Evolutionary conservation across 2,888 invertebrate genomes (phyloP).

Genomic region (Spilosoma lubricipeda): DNA sequence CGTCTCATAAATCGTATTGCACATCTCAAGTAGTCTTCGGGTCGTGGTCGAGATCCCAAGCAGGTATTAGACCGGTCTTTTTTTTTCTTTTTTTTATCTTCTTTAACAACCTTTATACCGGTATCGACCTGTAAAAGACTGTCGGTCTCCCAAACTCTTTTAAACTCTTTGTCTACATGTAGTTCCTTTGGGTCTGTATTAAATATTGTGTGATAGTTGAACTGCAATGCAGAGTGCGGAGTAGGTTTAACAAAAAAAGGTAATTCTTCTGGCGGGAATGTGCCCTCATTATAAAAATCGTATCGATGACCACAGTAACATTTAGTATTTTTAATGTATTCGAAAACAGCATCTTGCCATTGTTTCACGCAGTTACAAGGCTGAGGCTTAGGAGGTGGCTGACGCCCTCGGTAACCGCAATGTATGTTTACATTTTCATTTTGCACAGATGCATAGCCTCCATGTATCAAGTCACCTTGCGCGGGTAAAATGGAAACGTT

Average conservation of each 20-base stretch:
- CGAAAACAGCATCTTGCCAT: constrained; percentile 67
- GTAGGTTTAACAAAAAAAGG: constrained; percentile 74
- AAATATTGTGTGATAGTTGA: constrained; percentile 76
- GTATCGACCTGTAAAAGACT: constrained; percentile 67
- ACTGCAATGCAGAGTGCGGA: constrained; percentile 54
- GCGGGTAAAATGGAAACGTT: constrained; percentile 66
- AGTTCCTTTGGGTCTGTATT: constrained; percentile 67
- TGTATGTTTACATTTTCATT: constrained; percentile 68
- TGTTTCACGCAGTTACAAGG: constrained; percentile 73
- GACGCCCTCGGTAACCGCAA: constrained; percentile 64
- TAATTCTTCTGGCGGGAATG: constrained; percentile 67
- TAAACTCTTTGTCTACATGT: constrained; percentile 70
- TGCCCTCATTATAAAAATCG: constrained; percentile 72
- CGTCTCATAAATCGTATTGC: constrained; percentile 67
- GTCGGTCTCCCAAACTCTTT: constrained; percentile 75
- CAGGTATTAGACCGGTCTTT: constrained; percentile 59
- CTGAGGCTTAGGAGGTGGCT: constrained; percentile 59
- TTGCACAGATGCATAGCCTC: constrained; percentile 62
- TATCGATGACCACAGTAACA: constrained; percentile 74
- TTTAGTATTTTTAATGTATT: constrained; percentile 69
- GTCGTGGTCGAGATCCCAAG: constrained; percentile 65
- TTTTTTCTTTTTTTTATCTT: constrained; percentile 61
- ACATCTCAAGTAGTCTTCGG: constrained; percentile 74
- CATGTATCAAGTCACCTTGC: constrained; percentile 73
- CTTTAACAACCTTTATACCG: constrained; percentile 53